Conservation (phyloP, 2,888 invertebrate species). For the Drosophila colorata region DNA sequence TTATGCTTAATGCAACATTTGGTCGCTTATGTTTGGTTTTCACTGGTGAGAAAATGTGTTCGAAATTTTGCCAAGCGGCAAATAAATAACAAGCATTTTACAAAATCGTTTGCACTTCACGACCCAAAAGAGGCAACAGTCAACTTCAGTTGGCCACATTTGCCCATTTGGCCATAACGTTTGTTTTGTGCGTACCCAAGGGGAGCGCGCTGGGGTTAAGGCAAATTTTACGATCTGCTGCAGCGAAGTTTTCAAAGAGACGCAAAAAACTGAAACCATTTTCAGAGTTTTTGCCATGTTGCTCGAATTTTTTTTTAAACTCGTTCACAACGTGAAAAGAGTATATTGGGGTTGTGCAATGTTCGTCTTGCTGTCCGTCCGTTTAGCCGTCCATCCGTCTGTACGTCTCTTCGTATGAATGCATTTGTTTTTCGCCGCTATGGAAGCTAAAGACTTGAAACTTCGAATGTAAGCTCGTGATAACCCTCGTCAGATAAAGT, state of each 20-base stretch:
- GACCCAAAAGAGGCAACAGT: constrained; percentile 31
- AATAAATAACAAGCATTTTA: constrained; percentile 69
- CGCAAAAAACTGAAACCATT: constrained; percentile 24
- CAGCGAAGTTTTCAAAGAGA: constrained; percentile 33
- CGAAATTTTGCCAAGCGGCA: constrained; percentile 65
- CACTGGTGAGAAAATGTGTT: constrained; percentile 31
- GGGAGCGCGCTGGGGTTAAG: constrained; percentile 28
- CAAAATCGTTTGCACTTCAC: constrained; percentile 66
- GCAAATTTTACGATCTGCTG: constrained; percentile 52
- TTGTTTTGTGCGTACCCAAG: constrained; percentile 26
- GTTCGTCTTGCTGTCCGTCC: too few relatives aligned
- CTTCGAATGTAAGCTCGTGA: too few relatives aligned
- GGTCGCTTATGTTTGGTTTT: constrained; percentile 36
- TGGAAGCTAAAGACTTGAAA: too few relatives aligned
- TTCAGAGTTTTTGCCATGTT: constrained; percentile 25
- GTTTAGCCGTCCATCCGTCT: too few relatives aligned
- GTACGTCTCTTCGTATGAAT: too few relatives aligned
- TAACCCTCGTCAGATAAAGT: too few relatives aligned
- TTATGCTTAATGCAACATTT: constrained; percentile 43
- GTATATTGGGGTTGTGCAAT: too few relatives aligned
- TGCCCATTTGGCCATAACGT: constrained; percentile 24
- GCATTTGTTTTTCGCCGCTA: too few relatives aligned
- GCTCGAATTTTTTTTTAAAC: background rate
- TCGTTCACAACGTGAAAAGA: too few relatives aligned
- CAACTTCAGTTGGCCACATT: constrained; percentile 27